Evolutionary conservation across 1,140 invertebrate species (phyloP), one percentile per base, ranked within the genome.

Genomic region (Sitodiplosis mosellana): DNA sequence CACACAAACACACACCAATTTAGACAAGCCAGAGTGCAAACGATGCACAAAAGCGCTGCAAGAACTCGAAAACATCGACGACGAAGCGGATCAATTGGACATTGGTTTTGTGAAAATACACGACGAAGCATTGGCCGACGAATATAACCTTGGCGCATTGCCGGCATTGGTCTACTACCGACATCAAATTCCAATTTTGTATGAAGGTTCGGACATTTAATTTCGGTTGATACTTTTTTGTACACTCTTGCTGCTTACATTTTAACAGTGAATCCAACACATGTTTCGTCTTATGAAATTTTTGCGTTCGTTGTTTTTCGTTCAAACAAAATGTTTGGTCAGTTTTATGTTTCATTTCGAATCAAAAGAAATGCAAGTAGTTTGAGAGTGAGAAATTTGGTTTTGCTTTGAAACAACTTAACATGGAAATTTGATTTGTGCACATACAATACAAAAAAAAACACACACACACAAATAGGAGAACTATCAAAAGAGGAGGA

Each of bases 91-190:
- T 68, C 86, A 92, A 61, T 71, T 93, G 49, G 87, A 86, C 42
- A 92, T 93, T 59, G 88, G 87, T 51, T 93, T 93, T 63, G 89
- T 93, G 19, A 93, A 93, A 67, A 92, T 93, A 58, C 81, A 88
- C 53, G 90, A 94, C 63, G 84, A 91, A 67, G 76, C 78, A 58
- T 69, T 94, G 49, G 86, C 88, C 48, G 85, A 91, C 61, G 88
- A 93, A 65, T 93, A 93, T 70, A 90, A 87, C 70, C 72, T 93
- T 58, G 86, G 85, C 56, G 72, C 78, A 45, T 70, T 94, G 54
- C 90, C 90, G 54, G 81, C 80, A 60, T 72, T 94, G 53, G 88
- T 93, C 43, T 94, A 93, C 69, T 94, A 93, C 66, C 77, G 88
- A 57, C 84, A 91, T 69, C 80, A 90, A 70, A 92, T 91, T 63